Evolutionary conservation across 37 sponge, comb jelly and placozoan genomes (phyloP).

Genomic region (Geodia barretti): DNA sequence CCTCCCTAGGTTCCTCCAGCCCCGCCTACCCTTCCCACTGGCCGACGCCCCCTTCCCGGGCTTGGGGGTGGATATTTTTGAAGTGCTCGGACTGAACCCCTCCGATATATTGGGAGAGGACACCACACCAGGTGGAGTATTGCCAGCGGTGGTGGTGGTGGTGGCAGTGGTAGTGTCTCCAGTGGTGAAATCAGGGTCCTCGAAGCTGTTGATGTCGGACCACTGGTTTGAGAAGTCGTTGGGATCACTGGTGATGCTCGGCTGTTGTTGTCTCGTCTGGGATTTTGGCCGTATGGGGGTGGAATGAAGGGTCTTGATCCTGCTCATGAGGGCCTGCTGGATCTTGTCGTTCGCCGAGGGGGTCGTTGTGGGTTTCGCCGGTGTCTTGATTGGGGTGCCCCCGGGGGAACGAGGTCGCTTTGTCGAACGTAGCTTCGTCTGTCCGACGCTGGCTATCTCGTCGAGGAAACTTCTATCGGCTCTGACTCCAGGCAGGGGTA

Average conservation of each 20-base stretch:
- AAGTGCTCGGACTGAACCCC: too few species aligned
- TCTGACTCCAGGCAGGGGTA: neutral
- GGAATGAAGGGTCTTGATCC: slow-evolving; percentile 50
- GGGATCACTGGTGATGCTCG: slow-evolving; percentile 1
- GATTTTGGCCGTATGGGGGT: slow-evolving; percentile 38
- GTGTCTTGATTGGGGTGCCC: slow-evolving; percentile 8
- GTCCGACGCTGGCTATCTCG: slow-evolving; percentile 31
- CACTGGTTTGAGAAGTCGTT: slow-evolving; percentile 33
- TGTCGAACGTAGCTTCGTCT: slow-evolving; percentile 17
- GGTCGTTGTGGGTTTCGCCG: neutral
- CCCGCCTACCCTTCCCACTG: too few species aligned
- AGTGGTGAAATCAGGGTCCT: slow-evolving; percentile 28
- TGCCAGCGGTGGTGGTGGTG: neutral
- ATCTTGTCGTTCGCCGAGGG: slow-evolving; percentile 34
- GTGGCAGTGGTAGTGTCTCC: neutral
- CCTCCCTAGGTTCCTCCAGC: too few species aligned
- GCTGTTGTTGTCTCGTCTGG: too few species aligned
- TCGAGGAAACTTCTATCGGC: slow-evolving; percentile 17
- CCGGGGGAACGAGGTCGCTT: slow-evolving; percentile 21
- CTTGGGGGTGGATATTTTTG: too few species aligned
- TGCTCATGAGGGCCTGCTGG: slow-evolving; percentile 46
- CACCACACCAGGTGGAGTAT: too few species aligned
- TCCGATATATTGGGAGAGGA: too few species aligned
- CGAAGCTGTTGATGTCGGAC: slow-evolving; percentile 43
- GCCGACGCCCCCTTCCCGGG: too few species aligned